These are phyloP conservation scores for Ptilonorhynchus violaceus DNA, from an alignment of 2,113 vertebrate species.

Conservation along the genomic window DNA sequence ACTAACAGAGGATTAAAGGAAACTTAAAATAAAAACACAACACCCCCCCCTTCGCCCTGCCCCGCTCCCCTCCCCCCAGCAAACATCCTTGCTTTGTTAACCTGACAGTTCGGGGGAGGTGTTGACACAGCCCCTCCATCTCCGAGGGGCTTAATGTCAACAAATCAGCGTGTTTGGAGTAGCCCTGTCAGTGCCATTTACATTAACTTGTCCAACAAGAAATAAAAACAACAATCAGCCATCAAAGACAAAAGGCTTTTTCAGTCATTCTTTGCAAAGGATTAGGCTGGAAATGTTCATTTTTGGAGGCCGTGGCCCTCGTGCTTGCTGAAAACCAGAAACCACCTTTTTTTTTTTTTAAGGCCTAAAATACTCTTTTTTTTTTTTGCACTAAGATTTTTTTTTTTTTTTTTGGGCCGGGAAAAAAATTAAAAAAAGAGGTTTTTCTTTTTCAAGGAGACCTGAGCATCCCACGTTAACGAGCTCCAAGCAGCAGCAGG, in stretches of 20 bases:
- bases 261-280: neutral
- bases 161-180: constrained; percentile 57
- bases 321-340: constrained; percentile 26
- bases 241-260: constrained; percentile 45
- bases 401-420: neutral
- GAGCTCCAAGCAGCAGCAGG: neutral
- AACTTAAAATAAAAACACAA: constrained; percentile 64
- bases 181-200: constrained; percentile 62
- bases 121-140: constrained; percentile 65
- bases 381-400: neutral
- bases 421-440: neutral
- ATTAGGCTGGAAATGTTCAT: constrained; percentile 4
- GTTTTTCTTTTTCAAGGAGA: neutral
- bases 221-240: constrained; percentile 64
- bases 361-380: neutral
- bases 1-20: constrained; percentile 60
- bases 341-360: neutral
- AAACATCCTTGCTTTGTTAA: constrained; percentile 64
- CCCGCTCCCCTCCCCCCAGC: constrained; percentile 20
- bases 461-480: neutral
- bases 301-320: neutral
- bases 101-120: constrained; percentile 57
- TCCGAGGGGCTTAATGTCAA: constrained; percentile 47
- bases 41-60: neutral
- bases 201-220: constrained; percentile 61